Conservation (phyloP, 2,113 vertebrate species). For the Ceuthmochares aereus region DNA sequence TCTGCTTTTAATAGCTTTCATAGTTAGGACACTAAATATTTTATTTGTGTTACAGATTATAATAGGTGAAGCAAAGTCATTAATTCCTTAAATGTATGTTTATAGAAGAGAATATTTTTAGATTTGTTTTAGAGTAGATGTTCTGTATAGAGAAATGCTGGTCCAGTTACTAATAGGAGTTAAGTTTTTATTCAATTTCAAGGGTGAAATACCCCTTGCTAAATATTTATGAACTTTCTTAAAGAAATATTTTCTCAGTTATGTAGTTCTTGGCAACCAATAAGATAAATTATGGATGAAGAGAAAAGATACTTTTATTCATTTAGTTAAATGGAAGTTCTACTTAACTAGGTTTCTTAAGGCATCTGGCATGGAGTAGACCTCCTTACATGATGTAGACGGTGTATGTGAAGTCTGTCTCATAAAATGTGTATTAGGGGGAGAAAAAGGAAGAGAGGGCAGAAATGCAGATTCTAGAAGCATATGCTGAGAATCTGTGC, state of each 20-base stretch:
- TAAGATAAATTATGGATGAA: background rate
- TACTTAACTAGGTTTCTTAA: background rate
- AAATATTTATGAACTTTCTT: background rate
- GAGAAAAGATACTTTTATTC: background rate
- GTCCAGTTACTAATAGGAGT: background rate
- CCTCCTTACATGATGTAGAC: rapidly evolving
- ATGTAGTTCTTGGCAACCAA: background rate
- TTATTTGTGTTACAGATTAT: background rate
- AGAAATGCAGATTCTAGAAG: background rate
- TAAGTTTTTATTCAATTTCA: background rate
- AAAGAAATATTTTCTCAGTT: background rate
- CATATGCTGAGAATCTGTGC: background rate
- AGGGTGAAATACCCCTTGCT: background rate
- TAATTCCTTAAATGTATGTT: background rate
- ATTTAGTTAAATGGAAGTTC: background rate
- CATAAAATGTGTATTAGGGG: background rate
- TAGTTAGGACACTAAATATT: background rate
- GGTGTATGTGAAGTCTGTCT: background rate
- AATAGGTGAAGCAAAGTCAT: background rate
- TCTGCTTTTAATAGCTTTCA: background rate
- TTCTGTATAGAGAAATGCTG: background rate
- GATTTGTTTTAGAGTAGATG: background rate
- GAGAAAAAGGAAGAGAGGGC: background rate
- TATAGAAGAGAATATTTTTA: background rate
- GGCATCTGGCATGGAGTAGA: rapidly evolving